Base-by-base conservation (phyloP, 2,888 invertebrate genomes). In the Chrysolina americana region DNA sequence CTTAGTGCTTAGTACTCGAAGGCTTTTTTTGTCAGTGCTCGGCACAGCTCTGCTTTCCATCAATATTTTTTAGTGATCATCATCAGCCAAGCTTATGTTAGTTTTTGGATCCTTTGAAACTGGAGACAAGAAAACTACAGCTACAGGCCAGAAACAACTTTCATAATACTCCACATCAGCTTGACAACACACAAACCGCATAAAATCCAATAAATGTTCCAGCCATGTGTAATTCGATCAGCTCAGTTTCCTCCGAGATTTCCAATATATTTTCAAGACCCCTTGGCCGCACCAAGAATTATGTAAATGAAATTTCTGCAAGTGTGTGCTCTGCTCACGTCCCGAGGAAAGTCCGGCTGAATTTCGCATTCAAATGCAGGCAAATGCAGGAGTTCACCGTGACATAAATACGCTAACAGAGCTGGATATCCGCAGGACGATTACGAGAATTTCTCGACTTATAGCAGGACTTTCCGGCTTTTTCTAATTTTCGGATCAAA, bases 331-430 rank as follows among this genome's bases (percentile, higher is more conserved):
- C 53, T 53, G 4, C 19, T 53, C 53, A 53, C 13, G 53, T 9
- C 19, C 5, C 53, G 19, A 17, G 11, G 13, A 53, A 53, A 53
- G 53, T 53, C 53, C 53, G 53, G 21, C 11, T 21, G 23, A 21
- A 53, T 53, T 53, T 53, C 10, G 21, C 21, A 53, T 53, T 53
- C 53, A 53, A 53, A 53, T 53, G 53, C 53, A 21, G 21, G 19
- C 21, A 13, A 53, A 53, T 53, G 53, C 53, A 53, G 21, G 10
- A 53, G 53, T 53, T 11, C 21, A 53, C 53, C 21, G 53, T 53
- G 53, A 53, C 21, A 53, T 11, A 53, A 53, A 21, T 53, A 19
- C 21, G 19, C 53, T 19, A 10, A 13, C 53, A 53, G 53, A 11
- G 11, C 53, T 53, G 53, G 13, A 53, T 53, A 13, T 53, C 53